A percentile compares a stretch with the other conserved stretches of the same genome.
Conservation (phyloP, 2,888 invertebrate species). For the Ceriagrion tenellum region DNA sequence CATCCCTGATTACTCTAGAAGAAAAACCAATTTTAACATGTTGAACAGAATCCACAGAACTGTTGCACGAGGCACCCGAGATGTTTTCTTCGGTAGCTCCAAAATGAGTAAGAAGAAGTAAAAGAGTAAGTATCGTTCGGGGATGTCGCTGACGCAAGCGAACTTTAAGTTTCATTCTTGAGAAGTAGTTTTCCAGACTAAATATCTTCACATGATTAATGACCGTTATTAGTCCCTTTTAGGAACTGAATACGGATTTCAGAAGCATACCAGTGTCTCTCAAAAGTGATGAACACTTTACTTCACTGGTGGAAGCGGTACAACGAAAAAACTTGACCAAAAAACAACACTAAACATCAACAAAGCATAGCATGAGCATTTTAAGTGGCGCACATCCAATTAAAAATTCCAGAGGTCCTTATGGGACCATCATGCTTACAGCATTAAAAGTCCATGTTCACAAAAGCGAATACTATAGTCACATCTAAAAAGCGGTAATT, state of each 20-base stretch:
- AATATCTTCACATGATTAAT: neutral
- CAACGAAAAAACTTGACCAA: neutral
- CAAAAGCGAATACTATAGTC: neutral
- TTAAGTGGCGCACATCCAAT: neutral
- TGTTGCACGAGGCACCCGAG: slow-evolving; percentile 10
- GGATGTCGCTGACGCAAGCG: slow-evolving; percentile 71
- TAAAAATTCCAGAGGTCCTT: neutral
- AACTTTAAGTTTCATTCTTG: slow-evolving; percentile 72
- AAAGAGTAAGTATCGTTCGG: slow-evolving; percentile 71
- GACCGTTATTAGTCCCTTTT: neutral
- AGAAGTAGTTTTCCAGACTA: neutral
- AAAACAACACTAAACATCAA: neutral
- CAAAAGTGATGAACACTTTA: neutral
- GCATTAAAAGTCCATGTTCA: neutral
- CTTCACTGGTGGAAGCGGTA: neutral
- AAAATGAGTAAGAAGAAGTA: slow-evolving; percentile 71
- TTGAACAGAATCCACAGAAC: neutral
- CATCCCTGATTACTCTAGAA: slow-evolving; percentile 75
- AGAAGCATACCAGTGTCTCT: neutral
- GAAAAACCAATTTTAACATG: slow-evolving; percentile 43
- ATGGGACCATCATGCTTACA: neutral
- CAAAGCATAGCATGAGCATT: neutral
- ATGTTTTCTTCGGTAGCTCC: slow-evolving; percentile 51
- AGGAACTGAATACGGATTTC: neutral
- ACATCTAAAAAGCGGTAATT: neutral